Conservation (phyloP, 2,113 vertebrate genomes). For the Meleagris gallopavo region DNA sequence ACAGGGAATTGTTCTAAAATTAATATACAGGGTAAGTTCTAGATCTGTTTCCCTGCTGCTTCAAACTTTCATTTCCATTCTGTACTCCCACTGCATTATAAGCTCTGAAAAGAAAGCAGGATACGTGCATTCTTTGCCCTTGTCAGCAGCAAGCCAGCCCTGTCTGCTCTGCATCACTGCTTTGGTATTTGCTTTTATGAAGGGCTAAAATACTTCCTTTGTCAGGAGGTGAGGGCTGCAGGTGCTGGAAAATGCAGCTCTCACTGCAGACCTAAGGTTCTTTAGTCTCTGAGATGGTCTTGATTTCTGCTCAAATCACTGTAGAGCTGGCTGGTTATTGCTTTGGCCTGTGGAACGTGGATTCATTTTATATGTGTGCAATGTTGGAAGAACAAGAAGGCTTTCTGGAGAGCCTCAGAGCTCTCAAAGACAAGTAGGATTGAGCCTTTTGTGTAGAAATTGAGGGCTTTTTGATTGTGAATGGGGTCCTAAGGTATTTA, state of each 20-base stretch:
- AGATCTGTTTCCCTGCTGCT: not conserved
- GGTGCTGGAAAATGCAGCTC: not conserved
- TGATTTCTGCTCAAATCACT: not conserved
- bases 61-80: not conserved
- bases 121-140: not conserved
- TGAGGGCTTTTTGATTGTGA: not conserved
- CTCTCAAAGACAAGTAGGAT: not conserved
- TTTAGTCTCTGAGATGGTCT: not conserved
- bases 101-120: not conserved
- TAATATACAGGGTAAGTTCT: not conserved
- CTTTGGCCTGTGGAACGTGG: accelerated
- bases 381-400: not conserved
- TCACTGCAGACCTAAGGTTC: not conserved
- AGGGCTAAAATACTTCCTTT: not conserved
- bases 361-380: not conserved
- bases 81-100: not conserved
- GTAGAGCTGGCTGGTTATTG: not conserved
- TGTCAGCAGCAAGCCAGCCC: not conserved
- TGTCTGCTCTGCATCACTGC: not conserved
- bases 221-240: not conserved
- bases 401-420: not conserved
- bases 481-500: not conserved
- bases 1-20: not conserved
- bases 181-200: not conserved
- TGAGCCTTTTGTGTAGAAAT: not conserved